Evolutionary conservation across 2,113 vertebrate species (phyloP), one percentile per base, ranked within the genome.

Genomic region (Parus major): DNA sequence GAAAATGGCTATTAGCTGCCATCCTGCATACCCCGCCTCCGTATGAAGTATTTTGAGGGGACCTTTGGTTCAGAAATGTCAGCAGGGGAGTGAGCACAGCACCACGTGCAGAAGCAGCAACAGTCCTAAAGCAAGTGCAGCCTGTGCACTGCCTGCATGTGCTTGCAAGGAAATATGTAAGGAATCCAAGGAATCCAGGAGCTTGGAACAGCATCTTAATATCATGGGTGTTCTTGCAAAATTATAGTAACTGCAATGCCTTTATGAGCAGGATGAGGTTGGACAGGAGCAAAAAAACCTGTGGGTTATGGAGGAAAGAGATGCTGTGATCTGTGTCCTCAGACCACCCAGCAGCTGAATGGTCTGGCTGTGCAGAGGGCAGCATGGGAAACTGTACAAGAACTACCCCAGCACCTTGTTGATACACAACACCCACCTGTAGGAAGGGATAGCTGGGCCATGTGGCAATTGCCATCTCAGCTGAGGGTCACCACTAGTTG

Each of bases 11-110:
- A 7, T 81, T 80, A 86, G 44, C 52, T 59, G 29, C 41, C 61
- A 60, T 10, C 31, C 65, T 41, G 20, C 7, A 8, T 16, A 9
- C 36, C 28, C 11, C 0, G 0, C 53, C 68, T 73, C 77, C 0
- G 0, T 42, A 20, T 3, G 29, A 56, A 70, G 13, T 41, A 64
- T 82, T 90, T 65, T 65, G 55, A 69, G 82, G 57, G n/a, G 28
- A 92, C 31, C 53, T 88, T 84, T 71, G 28, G 27, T 22, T 60
- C 59, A 7, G 15, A 42, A 46, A 29, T 4, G 1, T 65, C 46
- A 55, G 12, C 3, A 4, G 86, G 24, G 7, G 53, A 41, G 6
- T 8, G 27, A 88, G 47, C 65, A 52, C 27, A 68, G 60, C 33
- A 39, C 8, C 35, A 55, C 0, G 1, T 63, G 20, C 41, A 82